Evolutionary conservation across 2,797 vertebrate genomes (phyloP).

Genomic region (Ctenopoma kingsleyae): DNA sequence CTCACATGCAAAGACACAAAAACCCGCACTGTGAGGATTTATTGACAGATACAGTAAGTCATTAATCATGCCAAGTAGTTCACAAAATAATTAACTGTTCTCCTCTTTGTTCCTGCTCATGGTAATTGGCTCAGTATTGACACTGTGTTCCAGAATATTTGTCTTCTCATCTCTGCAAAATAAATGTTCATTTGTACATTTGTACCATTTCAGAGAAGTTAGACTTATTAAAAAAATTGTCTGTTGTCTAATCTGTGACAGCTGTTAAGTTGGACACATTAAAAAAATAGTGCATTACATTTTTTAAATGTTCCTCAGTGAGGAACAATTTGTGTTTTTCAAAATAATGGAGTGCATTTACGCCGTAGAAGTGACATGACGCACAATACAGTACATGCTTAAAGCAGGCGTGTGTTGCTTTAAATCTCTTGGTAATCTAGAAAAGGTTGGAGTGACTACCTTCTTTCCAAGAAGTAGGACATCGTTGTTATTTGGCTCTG

Average conservation of each 20-base stretch:
- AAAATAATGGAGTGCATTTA: slow-evolving; percentile 14
- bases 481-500: slow-evolving; percentile 41
- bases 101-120: slow-evolving; percentile 26
- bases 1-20: slow-evolving; percentile 19
- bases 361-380: neutral
- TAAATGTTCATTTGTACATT: slow-evolving; percentile 32
- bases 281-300: neutral
- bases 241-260: slow-evolving; percentile 19
- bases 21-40: slow-evolving; percentile 24
- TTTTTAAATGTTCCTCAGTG: slow-evolving; percentile 1
- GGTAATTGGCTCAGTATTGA: slow-evolving; percentile 30
- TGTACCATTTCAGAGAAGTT: slow-evolving; percentile 32
- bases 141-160: slow-evolving; percentile 16
- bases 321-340: slow-evolving; percentile 6
- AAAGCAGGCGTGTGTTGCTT: slow-evolving; percentile 10
- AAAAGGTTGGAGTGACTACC: slow-evolving; percentile 25
- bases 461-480: slow-evolving; percentile 59
- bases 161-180: slow-evolving; percentile 27
- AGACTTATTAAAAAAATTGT: slow-evolving; percentile 12
- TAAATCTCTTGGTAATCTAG: slow-evolving; percentile 28
- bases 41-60: slow-evolving; percentile 40
- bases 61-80: slow-evolving; percentile 42
- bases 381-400: neutral
- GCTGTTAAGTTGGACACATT: slow-evolving; percentile 15
- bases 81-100: slow-evolving; percentile 38